Percentiles rank a stretch among this genome's conserved stretches.
phyloP scores from a whole-genome alignment of 2,113 vertebrate species.

The Scolopax mira region DNA sequence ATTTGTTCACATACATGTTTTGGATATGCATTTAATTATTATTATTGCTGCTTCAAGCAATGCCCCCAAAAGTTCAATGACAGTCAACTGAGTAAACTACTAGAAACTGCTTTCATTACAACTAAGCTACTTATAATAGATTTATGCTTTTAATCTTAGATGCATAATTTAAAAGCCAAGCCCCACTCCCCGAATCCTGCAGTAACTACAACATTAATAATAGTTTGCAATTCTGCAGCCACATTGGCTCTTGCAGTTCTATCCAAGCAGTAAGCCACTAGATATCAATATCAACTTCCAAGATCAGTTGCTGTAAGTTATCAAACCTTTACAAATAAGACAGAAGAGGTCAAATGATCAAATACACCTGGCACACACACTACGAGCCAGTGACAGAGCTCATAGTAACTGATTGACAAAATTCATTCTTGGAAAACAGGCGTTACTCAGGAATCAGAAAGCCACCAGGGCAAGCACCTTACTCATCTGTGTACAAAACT shows the following conservation, averaged over 20 bases:
- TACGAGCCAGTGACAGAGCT: neutral
- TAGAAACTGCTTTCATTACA: neutral
- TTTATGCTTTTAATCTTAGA: neutral
- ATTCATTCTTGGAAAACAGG: neutral
- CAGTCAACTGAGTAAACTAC: neutral
- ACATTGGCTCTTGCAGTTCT: neutral
- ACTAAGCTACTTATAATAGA: neutral
- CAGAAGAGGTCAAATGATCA: neutral
- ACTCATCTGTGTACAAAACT: neutral
- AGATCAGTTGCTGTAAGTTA: neutral
- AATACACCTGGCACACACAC: neutral
- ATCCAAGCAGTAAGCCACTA: neutral
- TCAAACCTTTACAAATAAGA: neutral
- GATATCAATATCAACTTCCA: neutral
- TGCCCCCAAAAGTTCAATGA: neutral
- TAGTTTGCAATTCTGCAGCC: neutral
- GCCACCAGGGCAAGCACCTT: neutral
- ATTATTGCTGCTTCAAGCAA: neutral
- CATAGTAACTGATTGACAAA: neutral
- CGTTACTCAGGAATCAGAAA: neutral
- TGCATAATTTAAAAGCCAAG: neutral
- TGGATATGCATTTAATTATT: neutral
- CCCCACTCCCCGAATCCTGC: neutral
- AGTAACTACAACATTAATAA: neutral
- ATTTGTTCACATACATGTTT: neutral